Evolutionary conservation across 2,888 invertebrate genomes (phyloP), one percentile per base, ranked within the genome.

Genomic region (Lepidonotus clava): DNA sequence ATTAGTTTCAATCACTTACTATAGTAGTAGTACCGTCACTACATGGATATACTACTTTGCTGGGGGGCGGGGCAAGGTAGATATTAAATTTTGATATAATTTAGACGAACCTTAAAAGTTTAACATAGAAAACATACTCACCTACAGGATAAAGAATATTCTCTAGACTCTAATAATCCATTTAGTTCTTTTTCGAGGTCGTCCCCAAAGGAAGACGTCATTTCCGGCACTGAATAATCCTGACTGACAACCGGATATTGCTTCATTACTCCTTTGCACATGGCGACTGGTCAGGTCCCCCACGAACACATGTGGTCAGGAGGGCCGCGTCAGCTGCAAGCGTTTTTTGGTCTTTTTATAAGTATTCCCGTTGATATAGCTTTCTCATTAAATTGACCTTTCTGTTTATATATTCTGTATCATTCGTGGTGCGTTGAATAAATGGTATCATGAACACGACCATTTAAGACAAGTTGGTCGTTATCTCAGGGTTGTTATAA

Each of bases 101-200:
- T 6, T 61, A 61, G n/a, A 11, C 6, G n/a, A n/a, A n/a, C n/a
- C n/a, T n/a, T n/a, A n/a, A n/a, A n/a, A n/a, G n/a, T n/a, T n/a
- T 34, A 6, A 67, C 28, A 28, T 28, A 34, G 4, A 24, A 28
- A 32, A 67, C 18, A 36, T 34, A 6, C 76, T 38, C 18, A 76
- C 76, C 76, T 76, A 38, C 76, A 76, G 8, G 76, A 76, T 21
- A 76, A 21, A 2, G 38, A 18, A 24, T 38, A 76, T 38, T 76
- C 76, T 24, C 21, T 36, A 34, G 38, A 76, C 8, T 76, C 40
- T 76, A 76, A 6, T 6, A 76, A 76, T 34, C 76, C 76, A 38
- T 76, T 76, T 21, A 76, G 76, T 76, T 76, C 76, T 38, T 40
- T 76, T 76, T 76, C 76, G 6, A 76, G 40, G 21, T 76, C 76